A percentile compares a stretch with the other conserved stretches of the same genome.
Evolutionary conservation across 2,888 invertebrate species (phyloP).

Genomic region (Matsumyia berberina): DNA sequence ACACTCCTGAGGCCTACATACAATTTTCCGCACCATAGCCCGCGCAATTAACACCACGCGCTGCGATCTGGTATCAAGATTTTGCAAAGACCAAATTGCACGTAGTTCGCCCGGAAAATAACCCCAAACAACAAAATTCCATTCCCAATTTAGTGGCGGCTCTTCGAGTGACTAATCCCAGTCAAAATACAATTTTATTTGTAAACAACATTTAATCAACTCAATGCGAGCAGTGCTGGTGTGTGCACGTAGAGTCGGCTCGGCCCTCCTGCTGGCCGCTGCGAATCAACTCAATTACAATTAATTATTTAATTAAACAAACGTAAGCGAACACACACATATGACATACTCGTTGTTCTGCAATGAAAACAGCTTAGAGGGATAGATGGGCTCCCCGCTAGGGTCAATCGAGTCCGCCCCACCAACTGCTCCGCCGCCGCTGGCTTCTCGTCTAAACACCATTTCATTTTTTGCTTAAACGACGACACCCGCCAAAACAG

Average conservation of each 20-base stretch:
- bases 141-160: slow-evolving; percentile 3
- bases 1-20: too few species aligned
- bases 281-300: slow-evolving; percentile 66
- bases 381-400: neutral
- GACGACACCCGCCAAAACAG: slow-evolving; percentile 43
- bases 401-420: slow-evolving; percentile 22
- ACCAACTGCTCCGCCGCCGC: neutral
- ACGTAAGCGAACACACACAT: slow-evolving; percentile 40
- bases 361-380: slow-evolving; percentile 22
- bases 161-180: slow-evolving; percentile 41
- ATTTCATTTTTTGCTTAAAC: slow-evolving; percentile 53
- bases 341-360: neutral
- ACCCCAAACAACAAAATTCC: slow-evolving; percentile 26
- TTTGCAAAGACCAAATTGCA: slow-evolving; percentile 14
- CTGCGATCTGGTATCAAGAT: slow-evolving; percentile 11
- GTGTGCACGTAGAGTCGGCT: slow-evolving; percentile 9
- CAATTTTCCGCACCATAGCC: slow-evolving; percentile 14
- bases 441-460: slow-evolving; percentile 49
- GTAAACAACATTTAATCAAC: slow-evolving; percentile 62
- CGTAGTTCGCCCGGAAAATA: slow-evolving; percentile 4
- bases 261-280: slow-evolving; percentile 43
- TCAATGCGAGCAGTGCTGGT: slow-evolving; percentile 17
- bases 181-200: slow-evolving; percentile 53
- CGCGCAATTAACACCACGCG: slow-evolving; percentile 32
- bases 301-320: slow-evolving; percentile 70